Conservation (phyloP, 1,140 invertebrate genomes). For the Procambarus clarkii region DNA sequence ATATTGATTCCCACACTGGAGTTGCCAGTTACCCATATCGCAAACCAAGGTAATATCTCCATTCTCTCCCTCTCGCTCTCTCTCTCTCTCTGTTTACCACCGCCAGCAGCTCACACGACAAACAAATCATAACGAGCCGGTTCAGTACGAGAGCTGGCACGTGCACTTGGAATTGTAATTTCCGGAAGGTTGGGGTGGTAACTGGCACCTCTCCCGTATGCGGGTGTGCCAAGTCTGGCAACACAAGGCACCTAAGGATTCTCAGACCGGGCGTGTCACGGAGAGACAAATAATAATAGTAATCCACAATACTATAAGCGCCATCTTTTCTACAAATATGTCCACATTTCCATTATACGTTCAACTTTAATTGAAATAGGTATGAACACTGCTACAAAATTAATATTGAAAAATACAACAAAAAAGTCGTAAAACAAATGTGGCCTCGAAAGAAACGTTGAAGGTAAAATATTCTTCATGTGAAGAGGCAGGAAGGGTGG, state of each 20-base stretch:
- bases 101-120: background rate
- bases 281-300: background rate
- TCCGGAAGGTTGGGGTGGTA: background rate
- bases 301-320: too few species aligned
- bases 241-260: constrained; percentile 12
- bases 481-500: background rate
- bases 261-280: constrained; percentile 50
- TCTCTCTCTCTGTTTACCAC: constrained; percentile 11
- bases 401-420: background rate
- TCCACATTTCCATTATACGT: too few species aligned
- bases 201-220: constrained; percentile 19
- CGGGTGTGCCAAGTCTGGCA: constrained; percentile 49
- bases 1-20: constrained; percentile 61
- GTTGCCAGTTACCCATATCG: constrained; percentile 32
- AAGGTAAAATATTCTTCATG: background rate
- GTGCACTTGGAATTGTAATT: too few species aligned
- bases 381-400: too few species aligned
- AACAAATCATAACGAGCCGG: background rate
- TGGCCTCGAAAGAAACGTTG: background rate
- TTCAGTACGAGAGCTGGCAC: background rate
- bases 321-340: too few species aligned
- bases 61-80: background rate
- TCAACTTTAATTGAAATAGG: too few species aligned
- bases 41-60: background rate
- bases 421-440: background rate